Conservation (phyloP, 2,888 invertebrate genomes). For the Sthenelais limicola region DNA sequence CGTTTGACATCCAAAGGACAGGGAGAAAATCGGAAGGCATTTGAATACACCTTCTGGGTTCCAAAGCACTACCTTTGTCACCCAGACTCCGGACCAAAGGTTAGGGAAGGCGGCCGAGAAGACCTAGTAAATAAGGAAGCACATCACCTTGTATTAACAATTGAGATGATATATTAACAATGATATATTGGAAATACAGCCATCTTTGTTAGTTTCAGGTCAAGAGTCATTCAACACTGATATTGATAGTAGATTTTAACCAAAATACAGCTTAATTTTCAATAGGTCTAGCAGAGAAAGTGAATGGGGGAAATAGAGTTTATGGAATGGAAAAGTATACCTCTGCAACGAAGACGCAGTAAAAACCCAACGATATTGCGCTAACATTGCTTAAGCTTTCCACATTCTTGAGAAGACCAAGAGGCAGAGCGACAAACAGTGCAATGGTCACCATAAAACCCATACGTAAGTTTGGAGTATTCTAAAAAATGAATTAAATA, state of each 20-base stretch:
- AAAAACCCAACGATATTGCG: conserved; percentile 92
- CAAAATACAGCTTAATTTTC: too few relatives aligned
- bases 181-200: too few relatives aligned
- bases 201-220: too few relatives aligned
- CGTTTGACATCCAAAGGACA: conserved; percentile 98
- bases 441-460: conserved; percentile 70
- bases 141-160: too few relatives aligned
- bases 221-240: too few relatives aligned
- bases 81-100: conserved; percentile 83
- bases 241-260: too few relatives aligned
- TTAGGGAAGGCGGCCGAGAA: conserved; percentile 84
- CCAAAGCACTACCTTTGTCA: conserved; percentile 66
- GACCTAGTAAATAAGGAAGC: too few relatives aligned
- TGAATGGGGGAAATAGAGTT: too few relatives aligned
- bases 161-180: too few relatives aligned
- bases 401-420: conserved; percentile 90
- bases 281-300: too few relatives aligned
- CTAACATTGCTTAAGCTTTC: conserved; percentile 90
- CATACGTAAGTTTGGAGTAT: conserved; percentile 61
- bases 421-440: conserved; percentile 84
- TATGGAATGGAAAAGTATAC: conserved; percentile 74
- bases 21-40: conserved; percentile 95
- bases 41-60: conserved; percentile 88
- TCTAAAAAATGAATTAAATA: conserved; percentile 56
- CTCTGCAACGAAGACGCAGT: conserved; percentile 89